A percentile compares a stretch with the other conserved stretches of the same genome.
These are phyloP conservation scores for Psylliodes chrysocephalus DNA, from an alignment of 2,888 invertebrate species.

Conservation along the genomic window DNA sequence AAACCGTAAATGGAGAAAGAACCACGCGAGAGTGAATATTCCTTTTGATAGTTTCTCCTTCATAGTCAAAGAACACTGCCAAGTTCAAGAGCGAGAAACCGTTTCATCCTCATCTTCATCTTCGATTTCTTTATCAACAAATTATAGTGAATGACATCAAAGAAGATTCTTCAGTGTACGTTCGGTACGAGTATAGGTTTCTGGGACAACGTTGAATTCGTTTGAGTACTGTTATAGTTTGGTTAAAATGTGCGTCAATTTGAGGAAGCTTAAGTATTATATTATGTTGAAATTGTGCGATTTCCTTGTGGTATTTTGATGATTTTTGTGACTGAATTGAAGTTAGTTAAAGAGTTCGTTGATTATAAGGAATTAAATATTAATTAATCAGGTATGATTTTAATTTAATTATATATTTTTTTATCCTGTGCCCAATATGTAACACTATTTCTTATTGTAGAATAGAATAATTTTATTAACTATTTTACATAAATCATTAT, in stretches of 20 bases:
- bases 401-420: too few relatives aligned
- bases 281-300: conserved; percentile 53
- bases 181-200: background rate
- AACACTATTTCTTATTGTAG: too few relatives aligned
- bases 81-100: conserved; percentile 46
- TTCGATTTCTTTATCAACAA: background rate
- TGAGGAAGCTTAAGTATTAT: conserved; percentile 51
- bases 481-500: too few relatives aligned
- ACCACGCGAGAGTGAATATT: conserved; percentile 41
- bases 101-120: background rate
- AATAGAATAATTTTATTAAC: too few relatives aligned
- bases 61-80: conserved; percentile 39
- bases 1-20: conserved; percentile 21
- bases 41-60: conserved; percentile 39
- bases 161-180: background rate
- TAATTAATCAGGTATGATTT: too few relatives aligned
- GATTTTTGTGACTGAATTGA: background rate
- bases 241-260: conserved; percentile 48
- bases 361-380: too few relatives aligned
- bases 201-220: background rate
- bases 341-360: background rate
- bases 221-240: conserved; percentile 11
- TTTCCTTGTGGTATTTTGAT: background rate
- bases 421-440: too few relatives aligned
- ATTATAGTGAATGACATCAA: background rate